Conservation (phyloP, 2,113 vertebrate genomes). For the Serinus canaria region DNA sequence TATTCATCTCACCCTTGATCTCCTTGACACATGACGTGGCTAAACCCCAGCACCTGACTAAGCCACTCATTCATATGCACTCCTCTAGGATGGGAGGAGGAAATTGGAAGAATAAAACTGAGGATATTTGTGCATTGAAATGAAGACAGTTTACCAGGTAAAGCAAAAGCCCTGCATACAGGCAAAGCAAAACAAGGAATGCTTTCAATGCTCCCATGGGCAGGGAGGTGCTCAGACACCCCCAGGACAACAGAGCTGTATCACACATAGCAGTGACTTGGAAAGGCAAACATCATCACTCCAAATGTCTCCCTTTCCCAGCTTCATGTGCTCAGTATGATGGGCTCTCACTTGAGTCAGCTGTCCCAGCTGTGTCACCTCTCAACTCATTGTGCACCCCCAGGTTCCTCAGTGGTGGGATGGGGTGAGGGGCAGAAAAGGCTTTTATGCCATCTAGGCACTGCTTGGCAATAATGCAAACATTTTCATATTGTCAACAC, state of each 20-base stretch:
- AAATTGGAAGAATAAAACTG: not conserved
- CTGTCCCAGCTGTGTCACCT: not conserved
- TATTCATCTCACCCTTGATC: not conserved
- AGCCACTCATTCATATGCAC: accelerated
- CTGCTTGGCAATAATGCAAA: not conserved
- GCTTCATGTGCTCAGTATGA: not conserved
- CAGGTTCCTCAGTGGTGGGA: not conserved
- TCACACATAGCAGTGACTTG: accelerated
- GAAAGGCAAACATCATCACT: not conserved
- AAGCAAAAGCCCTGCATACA: not conserved
- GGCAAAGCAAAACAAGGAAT: not conserved
- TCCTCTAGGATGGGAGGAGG: not conserved
- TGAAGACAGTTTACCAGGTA: not conserved
- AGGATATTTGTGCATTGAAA: not conserved
- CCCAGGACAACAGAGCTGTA: not conserved
- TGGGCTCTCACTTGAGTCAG: too few species aligned
- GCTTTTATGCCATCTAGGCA: accelerated
- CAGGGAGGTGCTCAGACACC: not conserved
- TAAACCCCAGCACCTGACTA: not conserved
- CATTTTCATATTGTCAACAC: not conserved
- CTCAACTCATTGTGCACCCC: not conserved
- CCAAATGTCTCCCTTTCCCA: not conserved
- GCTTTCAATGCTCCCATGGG: not conserved
- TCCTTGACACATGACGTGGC: not conserved
- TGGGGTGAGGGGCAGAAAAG: not conserved